Base-by-base conservation (phyloP, 2,888 invertebrate genomes). In the Thereva nobilitata region DNA sequence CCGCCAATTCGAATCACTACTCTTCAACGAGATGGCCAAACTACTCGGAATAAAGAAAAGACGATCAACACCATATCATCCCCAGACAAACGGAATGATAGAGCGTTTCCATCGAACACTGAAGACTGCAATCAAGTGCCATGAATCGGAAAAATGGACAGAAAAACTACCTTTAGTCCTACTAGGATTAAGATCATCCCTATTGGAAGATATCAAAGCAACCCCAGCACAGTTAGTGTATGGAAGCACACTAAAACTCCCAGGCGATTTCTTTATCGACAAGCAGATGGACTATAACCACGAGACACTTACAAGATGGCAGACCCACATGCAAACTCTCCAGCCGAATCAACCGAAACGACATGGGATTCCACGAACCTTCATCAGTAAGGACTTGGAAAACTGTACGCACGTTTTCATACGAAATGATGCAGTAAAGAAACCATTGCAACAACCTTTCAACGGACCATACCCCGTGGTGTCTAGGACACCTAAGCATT, bases 381-480 rank as follows among this genome's bases (percentile, higher is more conserved):
- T 59, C 10, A 12, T n/a, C 9, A 4, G 10, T 38, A 45, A 47
- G 10, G 47, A 9, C 4, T 38, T 59, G 3, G 23, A 5, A 8
- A 37, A 4, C 38, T 59, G 35, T 59, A 37, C 37, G 1, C 59
- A 12, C 54, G 59, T 42, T 47, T n/a, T n/a, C n/a, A n/a, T 69
- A 23, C n/a, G 68, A 9, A 8, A 38, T 8, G 66, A 64, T 34
- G 37, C 23, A 9, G 45, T 59, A 4, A 37, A 40, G 23, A 55
- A 5, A 10, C 57, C 57, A 0, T 12, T 66, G 3, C 41, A 64
- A 40, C 49, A 38, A 23, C 64, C 64, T 2, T 66, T 66, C 44
- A 47, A 56, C 3, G 68, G 68, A 4, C 64, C 67, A 4, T 59
- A 41, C 10, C n/a, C 12, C n/a, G 64, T 68, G 2, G 8, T 67